Base-by-base conservation (phyloP, 2,113 vertebrate species). In the Aldabrachelys gigantea region DNA sequence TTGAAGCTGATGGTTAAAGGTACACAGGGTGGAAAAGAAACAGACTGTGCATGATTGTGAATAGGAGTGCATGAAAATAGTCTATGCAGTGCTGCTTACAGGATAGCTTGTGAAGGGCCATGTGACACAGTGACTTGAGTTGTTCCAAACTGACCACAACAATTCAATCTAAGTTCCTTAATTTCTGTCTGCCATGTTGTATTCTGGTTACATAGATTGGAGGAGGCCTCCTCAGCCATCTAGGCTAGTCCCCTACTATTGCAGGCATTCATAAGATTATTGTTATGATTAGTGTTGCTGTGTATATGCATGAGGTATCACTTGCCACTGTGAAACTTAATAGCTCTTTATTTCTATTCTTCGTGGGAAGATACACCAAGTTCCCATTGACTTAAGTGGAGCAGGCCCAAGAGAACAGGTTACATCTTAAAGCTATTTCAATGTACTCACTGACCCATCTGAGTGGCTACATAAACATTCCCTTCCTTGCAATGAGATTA, bases 111-210 rank as follows among this genome's bases (percentile, higher is more conserved):
- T n/a, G 35, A 35, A 10, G 24, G 56, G 25, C 24, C 35, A 69
- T n/a, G 62, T 69, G 62, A 69, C 16, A n/a, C 62, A 69, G 35
- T 17, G 31, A 69, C 14, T 69, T 69, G 31, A n/a, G 62, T 14
- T 69, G 35, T 69, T 80, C 79, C 47, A 88, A 94, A 94, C 59
- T 85, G 52, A 38, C 88, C 79, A 38, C 88, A 84, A 54, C 72
- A 94, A 80, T 87, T 96, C 80, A 87, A 9, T 90, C 47, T 90
- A 96, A 87, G 1, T 10, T 50, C 93, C 72, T 19, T 78, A 83
- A 91, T 92, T 88, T 56, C 76, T 92, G 62, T 49, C 62, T 93
- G 72, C 14, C 5, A 72, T 29, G 2, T 35, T 91, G 29, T 62
- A 84, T 95, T 91, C 62, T 69, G 16, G 8, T 69, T 52, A 53